Conservation (phyloP, 2,113 vertebrate genomes). For the Poecile atricapillus region DNA sequence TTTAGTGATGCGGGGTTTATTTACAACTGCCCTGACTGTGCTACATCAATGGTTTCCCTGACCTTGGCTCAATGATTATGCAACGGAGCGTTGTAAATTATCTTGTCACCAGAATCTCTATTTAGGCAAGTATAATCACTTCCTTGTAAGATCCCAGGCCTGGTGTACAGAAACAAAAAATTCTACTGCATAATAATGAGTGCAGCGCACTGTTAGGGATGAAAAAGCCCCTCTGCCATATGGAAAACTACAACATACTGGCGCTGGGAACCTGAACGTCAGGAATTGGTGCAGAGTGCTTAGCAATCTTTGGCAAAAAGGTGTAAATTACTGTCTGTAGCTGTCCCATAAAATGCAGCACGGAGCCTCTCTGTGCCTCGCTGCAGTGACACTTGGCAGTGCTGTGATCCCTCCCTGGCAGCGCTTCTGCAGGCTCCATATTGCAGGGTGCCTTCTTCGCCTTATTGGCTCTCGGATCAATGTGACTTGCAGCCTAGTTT, state of each 20-base stretch:
- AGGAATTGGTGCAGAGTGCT: not conserved
- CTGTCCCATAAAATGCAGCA: not conserved
- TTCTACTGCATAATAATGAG: conserved; percentile 25
- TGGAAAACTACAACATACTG: not conserved
- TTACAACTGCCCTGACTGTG: conserved; percentile 19
- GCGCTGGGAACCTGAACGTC: not conserved
- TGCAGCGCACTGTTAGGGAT: not conserved
- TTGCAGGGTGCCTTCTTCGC: not conserved
- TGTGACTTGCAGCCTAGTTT: not conserved
- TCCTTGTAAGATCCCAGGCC: conserved; percentile 35
- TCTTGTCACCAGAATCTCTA: conserved; percentile 47
- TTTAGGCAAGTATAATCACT: conserved; percentile 51
- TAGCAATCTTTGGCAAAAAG: not conserved
- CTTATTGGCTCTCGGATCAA: not conserved
- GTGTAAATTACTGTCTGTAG: not conserved
- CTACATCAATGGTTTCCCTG: conserved; percentile 37
- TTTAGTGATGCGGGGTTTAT: not conserved
- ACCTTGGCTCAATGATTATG: conserved; percentile 55
- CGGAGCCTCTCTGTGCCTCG: not conserved
- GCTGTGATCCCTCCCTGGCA: not conserved
- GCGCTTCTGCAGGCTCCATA: not conserved
- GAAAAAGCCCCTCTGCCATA: not conserved
- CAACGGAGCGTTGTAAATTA: conserved; percentile 53
- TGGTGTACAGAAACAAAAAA: conserved; percentile 19
- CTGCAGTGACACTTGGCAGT: not conserved